These are phyloP conservation scores for Indicator maculatus DNA, from an alignment of 2,113 vertebrate genomes.

Conservation along the genomic window DNA sequence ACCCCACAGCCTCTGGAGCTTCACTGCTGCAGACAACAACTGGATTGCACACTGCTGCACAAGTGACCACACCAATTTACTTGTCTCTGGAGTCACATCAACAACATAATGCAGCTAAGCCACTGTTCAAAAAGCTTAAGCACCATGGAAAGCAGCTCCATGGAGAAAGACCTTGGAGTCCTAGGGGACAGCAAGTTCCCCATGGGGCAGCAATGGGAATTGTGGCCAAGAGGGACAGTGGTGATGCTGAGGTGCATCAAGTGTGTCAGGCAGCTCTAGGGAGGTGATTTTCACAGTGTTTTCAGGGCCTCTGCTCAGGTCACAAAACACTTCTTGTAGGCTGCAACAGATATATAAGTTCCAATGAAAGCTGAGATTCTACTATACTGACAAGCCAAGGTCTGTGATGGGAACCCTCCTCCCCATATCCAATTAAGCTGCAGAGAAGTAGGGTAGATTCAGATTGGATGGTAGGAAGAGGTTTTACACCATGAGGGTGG, in stretches of 20 bases:
- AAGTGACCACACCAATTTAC: neutral
- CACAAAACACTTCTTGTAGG: neutral
- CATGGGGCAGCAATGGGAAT: too few relatives aligned
- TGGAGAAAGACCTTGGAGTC: too few relatives aligned
- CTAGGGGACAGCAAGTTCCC: too few relatives aligned
- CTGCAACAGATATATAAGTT: neutral
- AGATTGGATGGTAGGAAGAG: too few relatives aligned
- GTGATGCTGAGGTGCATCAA: too few relatives aligned
- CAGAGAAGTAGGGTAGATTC: neutral
- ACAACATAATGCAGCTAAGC: neutral
- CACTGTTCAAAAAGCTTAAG: neutral
- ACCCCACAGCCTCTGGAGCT: neutral
- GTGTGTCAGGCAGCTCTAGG: too few relatives aligned
- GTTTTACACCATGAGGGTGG: too few relatives aligned
- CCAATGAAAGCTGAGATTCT: neutral
- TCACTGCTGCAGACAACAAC: too few relatives aligned
- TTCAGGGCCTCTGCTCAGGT: neutral
- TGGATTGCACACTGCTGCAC: neutral
- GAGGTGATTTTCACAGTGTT: neutral
- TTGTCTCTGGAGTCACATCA: neutral
- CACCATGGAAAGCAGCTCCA: neutral
- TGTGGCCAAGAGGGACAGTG: too few relatives aligned
- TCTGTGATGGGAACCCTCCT: neutral
- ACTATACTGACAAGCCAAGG: neutral
- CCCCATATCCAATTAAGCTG: neutral